These are phyloP conservation scores for Corythornis cristatus DNA, from an alignment of 2,113 vertebrate genomes.

Conservation along the genomic window DNA sequence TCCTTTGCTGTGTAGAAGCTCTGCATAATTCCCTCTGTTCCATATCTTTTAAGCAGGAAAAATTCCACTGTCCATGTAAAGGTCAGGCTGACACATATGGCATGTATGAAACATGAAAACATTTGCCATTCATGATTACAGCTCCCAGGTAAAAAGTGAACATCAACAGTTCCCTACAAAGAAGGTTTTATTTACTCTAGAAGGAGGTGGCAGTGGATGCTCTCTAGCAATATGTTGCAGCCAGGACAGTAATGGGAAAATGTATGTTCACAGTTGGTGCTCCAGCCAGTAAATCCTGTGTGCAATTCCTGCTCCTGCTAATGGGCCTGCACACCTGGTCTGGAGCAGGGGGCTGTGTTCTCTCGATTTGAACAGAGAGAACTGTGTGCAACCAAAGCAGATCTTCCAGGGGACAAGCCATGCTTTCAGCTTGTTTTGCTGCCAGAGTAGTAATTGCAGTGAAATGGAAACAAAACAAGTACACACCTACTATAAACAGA, in stretches of 20 bases:
- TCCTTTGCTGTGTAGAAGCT: background rate
- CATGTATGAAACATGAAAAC: background rate
- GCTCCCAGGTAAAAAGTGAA: background rate
- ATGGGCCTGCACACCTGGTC: background rate
- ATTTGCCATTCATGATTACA: conserved; percentile 3
- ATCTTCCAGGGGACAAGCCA: background rate
- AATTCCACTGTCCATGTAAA: background rate
- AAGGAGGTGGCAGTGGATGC: background rate
- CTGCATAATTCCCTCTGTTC: background rate
- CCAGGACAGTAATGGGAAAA: conserved; percentile 25
- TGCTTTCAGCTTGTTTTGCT: background rate
- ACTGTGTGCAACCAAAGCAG: background rate
- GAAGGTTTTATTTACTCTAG: background rate
- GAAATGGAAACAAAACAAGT: background rate
- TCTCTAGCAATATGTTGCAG: conserved; percentile 3
- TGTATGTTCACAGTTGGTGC: background rate
- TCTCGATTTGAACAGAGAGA: background rate
- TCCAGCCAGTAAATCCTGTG: conserved; percentile 8
- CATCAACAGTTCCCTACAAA: conserved; percentile 20
- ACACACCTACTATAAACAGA: conserved; percentile 53
- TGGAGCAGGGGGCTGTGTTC: background rate
- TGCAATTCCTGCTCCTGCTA: background rate
- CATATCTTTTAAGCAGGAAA: background rate
- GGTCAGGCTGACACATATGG: background rate
- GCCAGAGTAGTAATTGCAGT: conserved; percentile 19